These are phyloP conservation scores for Brevimyrus niger DNA, from an alignment of 2,113 vertebrate species.

Conservation along the genomic window DNA sequence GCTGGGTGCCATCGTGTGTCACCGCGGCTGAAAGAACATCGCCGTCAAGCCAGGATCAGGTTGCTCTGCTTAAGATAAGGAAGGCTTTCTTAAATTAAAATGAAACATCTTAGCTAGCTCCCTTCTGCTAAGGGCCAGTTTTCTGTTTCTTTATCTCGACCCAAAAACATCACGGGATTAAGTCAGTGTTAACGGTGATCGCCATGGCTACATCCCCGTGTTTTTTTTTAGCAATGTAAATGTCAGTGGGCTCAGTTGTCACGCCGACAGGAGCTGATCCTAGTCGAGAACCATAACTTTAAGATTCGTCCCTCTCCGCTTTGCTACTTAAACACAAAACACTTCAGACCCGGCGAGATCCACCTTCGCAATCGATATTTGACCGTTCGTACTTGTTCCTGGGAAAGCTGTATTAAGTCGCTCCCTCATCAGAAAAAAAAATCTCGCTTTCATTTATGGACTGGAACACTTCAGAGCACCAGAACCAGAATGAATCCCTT, in stretches of 20 bases:
- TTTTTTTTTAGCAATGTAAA: neutral
- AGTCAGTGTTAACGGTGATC: neutral
- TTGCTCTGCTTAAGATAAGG: neutral
- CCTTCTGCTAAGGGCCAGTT: neutral
- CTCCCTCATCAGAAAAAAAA: neutral
- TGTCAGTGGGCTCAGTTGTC: neutral
- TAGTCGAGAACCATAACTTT: neutral
- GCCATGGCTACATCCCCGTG: neutral
- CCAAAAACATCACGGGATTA: neutral
- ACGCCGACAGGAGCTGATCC: neutral
- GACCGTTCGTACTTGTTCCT: neutral
- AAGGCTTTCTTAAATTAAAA: neutral
- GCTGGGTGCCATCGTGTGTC: neutral
- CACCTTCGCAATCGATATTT: neutral
- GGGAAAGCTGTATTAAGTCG: neutral
- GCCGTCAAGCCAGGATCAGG: neutral
- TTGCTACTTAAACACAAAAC: neutral
- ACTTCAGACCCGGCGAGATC: neutral
- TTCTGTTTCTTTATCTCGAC: neutral
- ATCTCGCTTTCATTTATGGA: slow-evolving; percentile 14
- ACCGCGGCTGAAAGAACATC: neutral
- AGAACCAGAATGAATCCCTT: slow-evolving; percentile 26
- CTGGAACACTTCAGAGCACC: slow-evolving; percentile 10
- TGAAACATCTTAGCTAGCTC: neutral
- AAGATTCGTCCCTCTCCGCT: neutral